Evolutionary conservation across 2,113 vertebrate genomes (phyloP).

Genomic region (Cinclus mexicanus): DNA sequence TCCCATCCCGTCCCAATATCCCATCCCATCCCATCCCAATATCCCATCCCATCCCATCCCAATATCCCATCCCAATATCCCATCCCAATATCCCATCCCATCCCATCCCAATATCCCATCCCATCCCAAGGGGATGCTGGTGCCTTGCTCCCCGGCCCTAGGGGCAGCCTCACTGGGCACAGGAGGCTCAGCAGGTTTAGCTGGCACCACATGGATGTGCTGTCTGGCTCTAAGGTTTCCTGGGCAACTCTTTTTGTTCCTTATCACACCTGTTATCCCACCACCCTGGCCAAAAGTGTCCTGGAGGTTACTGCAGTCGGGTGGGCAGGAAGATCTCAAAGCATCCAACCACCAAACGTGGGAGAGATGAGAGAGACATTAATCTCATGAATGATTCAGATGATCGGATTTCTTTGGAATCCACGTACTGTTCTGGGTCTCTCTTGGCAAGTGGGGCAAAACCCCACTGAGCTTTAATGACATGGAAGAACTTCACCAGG

Average conservation of each 20-base stretch:
- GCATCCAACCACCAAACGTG: fast-evolving
- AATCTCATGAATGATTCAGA: not conserved
- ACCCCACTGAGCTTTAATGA: not conserved
- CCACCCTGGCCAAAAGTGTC: not conserved
- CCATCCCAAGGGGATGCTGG: too few species aligned
- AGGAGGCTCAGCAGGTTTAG: not conserved
- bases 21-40: too few species aligned
- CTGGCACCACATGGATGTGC: not conserved
- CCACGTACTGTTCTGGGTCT: not conserved
- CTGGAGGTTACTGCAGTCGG: not conserved
- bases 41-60: too few species aligned
- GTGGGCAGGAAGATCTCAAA: not conserved
- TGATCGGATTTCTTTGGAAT: not conserved
- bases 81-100: too few species aligned
- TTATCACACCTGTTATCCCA: not conserved
- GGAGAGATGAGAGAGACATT: not conserved
- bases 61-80: too few species aligned
- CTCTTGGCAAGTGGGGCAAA: not conserved
- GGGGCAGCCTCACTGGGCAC: not conserved
- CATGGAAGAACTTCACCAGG: not conserved
- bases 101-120: too few species aligned
- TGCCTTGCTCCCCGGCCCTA: too few species aligned
- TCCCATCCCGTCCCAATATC: too few species aligned
- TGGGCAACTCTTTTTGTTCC: not conserved
- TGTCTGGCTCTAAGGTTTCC: not conserved